Conservation (phyloP, 2,113 vertebrate genomes). For the Falco punctatus region DNA sequence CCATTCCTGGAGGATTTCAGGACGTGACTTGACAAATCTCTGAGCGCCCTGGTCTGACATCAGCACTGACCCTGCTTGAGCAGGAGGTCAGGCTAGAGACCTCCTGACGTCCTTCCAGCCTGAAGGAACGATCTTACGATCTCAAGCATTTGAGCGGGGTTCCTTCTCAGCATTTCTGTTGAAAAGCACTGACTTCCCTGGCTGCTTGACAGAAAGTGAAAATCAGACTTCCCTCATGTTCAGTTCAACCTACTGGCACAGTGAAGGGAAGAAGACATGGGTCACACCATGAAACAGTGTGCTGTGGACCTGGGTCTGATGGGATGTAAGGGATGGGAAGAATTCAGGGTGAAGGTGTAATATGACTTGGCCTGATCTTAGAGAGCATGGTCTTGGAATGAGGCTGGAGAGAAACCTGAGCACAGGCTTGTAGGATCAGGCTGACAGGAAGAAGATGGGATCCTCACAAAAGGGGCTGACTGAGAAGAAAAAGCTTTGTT, state of each 20-base stretch:
- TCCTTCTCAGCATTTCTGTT: background rate
- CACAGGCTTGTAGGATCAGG: background rate
- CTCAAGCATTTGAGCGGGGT: background rate
- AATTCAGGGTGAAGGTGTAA: background rate
- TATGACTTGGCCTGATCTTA: background rate
- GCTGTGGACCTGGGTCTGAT: background rate
- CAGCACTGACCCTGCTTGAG: background rate
- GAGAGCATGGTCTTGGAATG: background rate
- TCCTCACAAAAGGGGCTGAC: background rate
- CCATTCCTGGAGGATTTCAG: background rate
- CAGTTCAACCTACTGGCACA: background rate
- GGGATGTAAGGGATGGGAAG: background rate
- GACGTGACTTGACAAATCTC: background rate
- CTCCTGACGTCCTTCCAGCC: background rate
- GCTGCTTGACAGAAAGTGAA: background rate
- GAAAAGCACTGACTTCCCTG: background rate
- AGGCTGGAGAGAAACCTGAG: background rate
- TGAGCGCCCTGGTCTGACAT: background rate
- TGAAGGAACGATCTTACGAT: background rate
- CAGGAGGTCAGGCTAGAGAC: background rate
- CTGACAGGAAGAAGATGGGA: background rate
- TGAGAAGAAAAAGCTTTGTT: background rate
- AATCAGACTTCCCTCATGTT: background rate
- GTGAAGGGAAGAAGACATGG: background rate
- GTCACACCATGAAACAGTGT: fast-evolving